Evolutionary conservation across 1,140 invertebrate genomes (phyloP), one percentile per base, ranked within the genome.

Genomic region (Elysia chlorotica): DNA sequence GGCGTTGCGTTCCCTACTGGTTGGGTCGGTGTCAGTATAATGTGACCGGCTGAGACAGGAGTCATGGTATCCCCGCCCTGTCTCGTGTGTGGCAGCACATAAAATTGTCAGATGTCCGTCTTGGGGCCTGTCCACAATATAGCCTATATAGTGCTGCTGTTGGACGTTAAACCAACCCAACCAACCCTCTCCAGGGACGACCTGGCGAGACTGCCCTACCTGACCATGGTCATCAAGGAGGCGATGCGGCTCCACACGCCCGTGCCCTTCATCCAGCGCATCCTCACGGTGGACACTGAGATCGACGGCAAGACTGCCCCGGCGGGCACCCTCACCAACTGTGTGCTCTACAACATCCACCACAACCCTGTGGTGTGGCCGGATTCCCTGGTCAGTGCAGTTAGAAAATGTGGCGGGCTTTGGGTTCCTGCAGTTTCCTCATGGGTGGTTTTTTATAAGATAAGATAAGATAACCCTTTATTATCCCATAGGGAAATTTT

Each of bases 221-320:
- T 88, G 73, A 86, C 88, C 41, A 77, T 80, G 56, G 86, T 86
- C 54, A 76, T 89, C 21, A 86, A 87, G 69, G 88, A 89, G 74
- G 62, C 82, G 1, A 70, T 88, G 59, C 77, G 87, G 28, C 73
- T 89, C 23, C 85, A 83, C 75, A 74, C 84, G 3, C 84, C 87
- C 2, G 82, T 88, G 0, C 93, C 94, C 0, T 86, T 92, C 31
- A 93, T 95, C 76, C 92, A 92, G 6, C 88, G 94, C 76, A 86
- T 92, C 71, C 69, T 77, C 19, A 74, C 73, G 1, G 68, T 77
- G 66, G 69, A 77, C 63, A 66, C 75, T 19, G 54, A 57, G 1
- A 72, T 81, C 6, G 73, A 76, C 28, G 77, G 76, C 3, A 35
- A 68, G 31, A 65, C 69, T 1, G 69, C 74, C 1, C 79, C 79